These are phyloP conservation scores for Nymphalis c-album DNA, from an alignment of 2,888 invertebrate genomes.

Conservation along the genomic window DNA sequence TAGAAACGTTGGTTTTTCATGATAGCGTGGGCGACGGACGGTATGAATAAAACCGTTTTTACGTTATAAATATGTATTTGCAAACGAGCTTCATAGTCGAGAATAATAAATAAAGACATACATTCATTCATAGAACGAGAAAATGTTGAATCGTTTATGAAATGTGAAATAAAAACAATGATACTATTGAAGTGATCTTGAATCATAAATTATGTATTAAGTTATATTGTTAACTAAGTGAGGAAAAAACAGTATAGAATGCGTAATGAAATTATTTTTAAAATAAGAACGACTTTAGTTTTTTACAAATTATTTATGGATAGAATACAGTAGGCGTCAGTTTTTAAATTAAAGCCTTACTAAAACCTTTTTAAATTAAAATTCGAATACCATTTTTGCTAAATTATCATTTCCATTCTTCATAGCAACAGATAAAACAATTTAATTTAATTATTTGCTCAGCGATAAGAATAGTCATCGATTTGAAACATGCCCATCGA, in stretches of 20 bases:
- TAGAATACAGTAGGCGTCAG: no score
- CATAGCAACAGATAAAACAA: slow-evolving; percentile 6
- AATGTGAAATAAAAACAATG: slow-evolving; percentile 1
- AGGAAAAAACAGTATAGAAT: no score
- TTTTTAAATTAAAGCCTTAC: no score
- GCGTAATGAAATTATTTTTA: no score
- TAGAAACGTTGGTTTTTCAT: slow-evolving; percentile 19
- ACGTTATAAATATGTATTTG: slow-evolving; percentile 24
- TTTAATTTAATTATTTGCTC: no score
- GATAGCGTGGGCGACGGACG: slow-evolving; percentile 16
- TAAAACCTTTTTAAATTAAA: no score
- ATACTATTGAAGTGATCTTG: slow-evolving; percentile 5
- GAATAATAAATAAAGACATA: background rate
- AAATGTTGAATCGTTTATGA: background rate
- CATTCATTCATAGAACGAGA: slow-evolving; percentile 16
- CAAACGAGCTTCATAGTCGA: slow-evolving; percentile 3
- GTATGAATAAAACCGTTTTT: slow-evolving; percentile 18
- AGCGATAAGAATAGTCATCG: no score
- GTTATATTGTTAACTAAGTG: no score
- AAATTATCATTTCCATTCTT: background rate
- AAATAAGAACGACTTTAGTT: no score
- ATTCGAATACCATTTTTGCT: no score
- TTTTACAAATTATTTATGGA: no score
- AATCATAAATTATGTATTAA: slow-evolving; percentile 25
- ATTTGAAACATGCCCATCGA: no score